These are phyloP conservation scores for Orthonyx spaldingii DNA, from an alignment of 2,113 vertebrate species.

Conservation along the genomic window DNA sequence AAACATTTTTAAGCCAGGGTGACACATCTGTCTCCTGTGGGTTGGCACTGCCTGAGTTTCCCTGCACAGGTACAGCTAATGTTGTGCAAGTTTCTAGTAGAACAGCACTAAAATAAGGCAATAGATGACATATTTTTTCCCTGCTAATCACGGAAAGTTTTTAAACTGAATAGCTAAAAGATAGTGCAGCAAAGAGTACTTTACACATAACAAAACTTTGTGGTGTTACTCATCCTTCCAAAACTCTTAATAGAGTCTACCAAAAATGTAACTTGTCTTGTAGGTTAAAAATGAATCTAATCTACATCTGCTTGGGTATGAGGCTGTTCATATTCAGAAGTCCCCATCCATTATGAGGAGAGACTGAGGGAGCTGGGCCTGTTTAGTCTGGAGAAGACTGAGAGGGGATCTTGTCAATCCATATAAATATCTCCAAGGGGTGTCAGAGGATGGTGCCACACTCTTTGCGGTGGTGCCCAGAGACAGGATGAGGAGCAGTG, in stretches of 20 bases:
- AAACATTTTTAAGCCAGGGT: slow-evolving; percentile 1
- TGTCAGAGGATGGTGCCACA: not conserved
- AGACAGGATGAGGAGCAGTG: not conserved
- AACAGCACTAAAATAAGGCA: not conserved
- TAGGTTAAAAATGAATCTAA: not conserved
- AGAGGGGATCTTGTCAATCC: not conserved
- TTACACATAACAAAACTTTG: not conserved
- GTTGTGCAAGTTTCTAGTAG: not conserved
- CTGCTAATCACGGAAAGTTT: not conserved
- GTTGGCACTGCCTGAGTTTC: not conserved
- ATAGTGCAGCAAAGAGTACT: not conserved
- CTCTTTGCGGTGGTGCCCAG: not conserved
- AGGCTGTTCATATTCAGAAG: not conserved
- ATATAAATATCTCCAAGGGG: not conserved
- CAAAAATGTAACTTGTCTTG: not conserved
- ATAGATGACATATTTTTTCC: not conserved
- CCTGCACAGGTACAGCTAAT: not conserved
- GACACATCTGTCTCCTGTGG: slow-evolving; percentile 14
- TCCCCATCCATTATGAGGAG: not conserved
- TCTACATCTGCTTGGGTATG: not conserved
- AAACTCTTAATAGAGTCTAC: not conserved
- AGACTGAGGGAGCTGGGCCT: not conserved
- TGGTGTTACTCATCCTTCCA: not conserved
- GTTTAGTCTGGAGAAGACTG: not conserved
- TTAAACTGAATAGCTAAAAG: not conserved